Evolutionary conservation across 1,140 invertebrate species (phyloP), one percentile per base, ranked within the genome.

Genomic region (Brachionus asplanchnoidis): DNA sequence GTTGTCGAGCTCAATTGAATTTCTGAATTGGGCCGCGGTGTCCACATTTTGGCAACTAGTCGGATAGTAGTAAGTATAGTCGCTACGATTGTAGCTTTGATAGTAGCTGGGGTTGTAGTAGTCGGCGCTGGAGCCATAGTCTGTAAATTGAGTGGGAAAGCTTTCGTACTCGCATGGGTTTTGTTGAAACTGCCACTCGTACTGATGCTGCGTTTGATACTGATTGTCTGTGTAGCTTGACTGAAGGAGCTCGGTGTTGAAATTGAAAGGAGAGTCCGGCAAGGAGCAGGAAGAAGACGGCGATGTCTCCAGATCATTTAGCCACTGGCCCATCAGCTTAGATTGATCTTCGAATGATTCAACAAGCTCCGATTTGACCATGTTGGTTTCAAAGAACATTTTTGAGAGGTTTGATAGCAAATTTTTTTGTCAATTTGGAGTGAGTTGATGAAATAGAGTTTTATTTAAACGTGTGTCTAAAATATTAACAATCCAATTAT

Each of bases 381-480:
- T 77, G 9, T 50, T 77, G 8, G 20, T 3, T 50, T 77, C 73
- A 77, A 26, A 77, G 26, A 53, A 77, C 73, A 77, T 77, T 77
- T 77, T 28, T 77, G 23, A 28, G 46, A 50, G 17, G 32, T 7
- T 75, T 44, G 36, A 75, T 44, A 28, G 32, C 20, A 68, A 73
- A 17, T 20, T 17, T n/a, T 36, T 42, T 73, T 42, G 12, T 42
- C 32, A 40, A 42, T 42, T 73, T 42, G 40, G 68, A 73, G 36
- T 73, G 26, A 6, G 5, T 40, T 0, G 12, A 36, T 36, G 3
- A 6, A n/a, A 14, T 44, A 42, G 6, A 8, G 28, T 40, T 68
- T 42, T 42, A 40, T 73, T 73, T 73, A 73, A 40, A 73, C 68
- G 68, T 73, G 68, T 42, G 36, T 73, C 68, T 68, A 68, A 68